Evolutionary conservation across 2,888 invertebrate species (phyloP).

Genomic region (Drosophila anceps): DNA sequence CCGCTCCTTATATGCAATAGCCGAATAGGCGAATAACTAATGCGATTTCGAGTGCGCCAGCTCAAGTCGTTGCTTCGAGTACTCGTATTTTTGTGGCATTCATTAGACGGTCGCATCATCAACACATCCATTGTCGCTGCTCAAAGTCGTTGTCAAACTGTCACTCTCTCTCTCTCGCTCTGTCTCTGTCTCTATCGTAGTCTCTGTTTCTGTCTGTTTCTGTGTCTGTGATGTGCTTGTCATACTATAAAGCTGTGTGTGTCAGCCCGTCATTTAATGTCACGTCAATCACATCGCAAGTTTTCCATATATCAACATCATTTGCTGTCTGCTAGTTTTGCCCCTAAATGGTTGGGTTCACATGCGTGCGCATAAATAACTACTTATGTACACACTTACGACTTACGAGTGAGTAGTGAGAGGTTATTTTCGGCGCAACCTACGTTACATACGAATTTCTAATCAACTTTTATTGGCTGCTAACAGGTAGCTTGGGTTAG

Average conservation of each 20-base stretch:
- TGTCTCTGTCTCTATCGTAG: conserved; percentile 11
- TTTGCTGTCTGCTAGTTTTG: conserved; percentile 50
- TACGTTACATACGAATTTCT: neutral
- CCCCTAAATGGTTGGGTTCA: conserved; percentile 32
- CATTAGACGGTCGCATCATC: conserved; percentile 56
- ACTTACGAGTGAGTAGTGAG: neutral
- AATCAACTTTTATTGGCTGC: neutral
- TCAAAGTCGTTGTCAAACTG: conserved; percentile 46
- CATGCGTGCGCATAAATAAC: conserved; percentile 16
- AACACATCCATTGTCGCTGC: conserved; percentile 39
- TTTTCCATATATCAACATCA: conserved; percentile 54
- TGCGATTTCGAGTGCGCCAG: conserved; percentile 27
- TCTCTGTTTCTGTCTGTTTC: neutral
- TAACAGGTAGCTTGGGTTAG: neutral
- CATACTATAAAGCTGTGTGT: conserved; percentile 56
- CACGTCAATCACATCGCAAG: conserved; percentile 72
- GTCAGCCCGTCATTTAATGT: conserved; percentile 73
- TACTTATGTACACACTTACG: conserved; percentile 1
- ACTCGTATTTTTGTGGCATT: conserved; percentile 51
- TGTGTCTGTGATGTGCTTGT: conserved; percentile 47
- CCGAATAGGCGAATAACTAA: conserved; percentile 29
- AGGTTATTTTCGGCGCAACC: conserved; percentile 7
- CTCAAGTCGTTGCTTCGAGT: conserved; percentile 30
- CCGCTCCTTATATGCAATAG: conserved; percentile 29
- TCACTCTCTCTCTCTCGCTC: conserved; percentile 5